phyloP scores from a whole-genome alignment of 2,797 vertebrate species.

The Margarornis squamiger region DNA sequence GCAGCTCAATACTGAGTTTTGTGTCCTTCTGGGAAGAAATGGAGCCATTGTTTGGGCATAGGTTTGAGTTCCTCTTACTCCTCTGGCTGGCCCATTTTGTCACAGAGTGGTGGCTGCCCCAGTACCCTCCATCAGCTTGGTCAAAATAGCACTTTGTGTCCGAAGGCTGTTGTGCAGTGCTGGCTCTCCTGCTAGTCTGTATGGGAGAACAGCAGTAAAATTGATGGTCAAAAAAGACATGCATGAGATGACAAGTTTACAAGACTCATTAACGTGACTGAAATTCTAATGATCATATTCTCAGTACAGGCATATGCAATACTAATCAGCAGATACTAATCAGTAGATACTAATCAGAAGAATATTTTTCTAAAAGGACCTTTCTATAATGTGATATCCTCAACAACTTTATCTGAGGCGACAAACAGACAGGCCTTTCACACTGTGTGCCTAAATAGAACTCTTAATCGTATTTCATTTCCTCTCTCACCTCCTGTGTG shows the following conservation, averaged over 20 bases:
- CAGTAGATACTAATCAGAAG: background rate
- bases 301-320: background rate
- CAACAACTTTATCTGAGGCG: background rate
- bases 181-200: background rate
- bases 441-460: background rate
- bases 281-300: background rate
- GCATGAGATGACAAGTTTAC: background rate
- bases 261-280: background rate
- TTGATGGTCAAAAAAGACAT: background rate
- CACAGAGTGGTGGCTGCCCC: background rate
- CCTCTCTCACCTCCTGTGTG: constrained; percentile 11
- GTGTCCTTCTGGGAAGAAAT: background rate
- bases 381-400: background rate
- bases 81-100: background rate
- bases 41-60: fast-evolving
- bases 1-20: background rate
- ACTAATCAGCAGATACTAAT: background rate
- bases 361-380: background rate
- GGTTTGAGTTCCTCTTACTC: background rate
- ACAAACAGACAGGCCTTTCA: background rate
- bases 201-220: background rate
- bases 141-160: background rate
- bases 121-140: background rate
- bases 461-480: constrained; percentile 17
- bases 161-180: background rate